phyloP scores from a whole-genome alignment of 2,113 vertebrate species.

The Asarcornis scutulata region DNA sequence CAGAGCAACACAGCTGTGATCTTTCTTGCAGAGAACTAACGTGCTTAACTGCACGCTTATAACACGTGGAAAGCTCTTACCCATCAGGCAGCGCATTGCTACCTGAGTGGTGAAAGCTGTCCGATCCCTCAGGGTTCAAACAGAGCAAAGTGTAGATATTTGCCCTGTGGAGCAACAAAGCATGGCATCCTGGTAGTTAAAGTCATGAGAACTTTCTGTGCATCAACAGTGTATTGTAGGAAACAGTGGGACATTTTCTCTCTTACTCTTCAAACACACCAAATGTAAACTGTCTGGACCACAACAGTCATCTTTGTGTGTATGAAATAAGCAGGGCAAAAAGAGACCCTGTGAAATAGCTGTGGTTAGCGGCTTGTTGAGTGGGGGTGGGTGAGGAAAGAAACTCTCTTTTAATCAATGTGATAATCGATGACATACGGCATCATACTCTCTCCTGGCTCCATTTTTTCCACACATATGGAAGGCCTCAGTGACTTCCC shows the following conservation, averaged over 20 bases:
- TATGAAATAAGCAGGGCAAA: slow-evolving; percentile 76
- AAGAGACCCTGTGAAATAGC: slow-evolving; percentile 77
- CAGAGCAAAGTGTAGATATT: not conserved
- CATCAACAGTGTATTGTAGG: not conserved
- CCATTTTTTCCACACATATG: slow-evolving; percentile 52
- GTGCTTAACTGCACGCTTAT: not conserved
- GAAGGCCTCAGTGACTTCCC: not conserved
- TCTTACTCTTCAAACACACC: slow-evolving; percentile 56
- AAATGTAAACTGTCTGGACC: slow-evolving; percentile 80
- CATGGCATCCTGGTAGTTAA: not conserved
- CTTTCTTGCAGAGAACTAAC: not conserved
- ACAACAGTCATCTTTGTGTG: slow-evolving; percentile 73
- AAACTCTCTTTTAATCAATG: slow-evolving; percentile 87
- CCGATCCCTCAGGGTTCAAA: rapidly evolving
- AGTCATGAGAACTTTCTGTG: slow-evolving; percentile 31
- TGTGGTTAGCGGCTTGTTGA: slow-evolving; percentile 83
- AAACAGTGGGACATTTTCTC: slow-evolving; percentile 47
- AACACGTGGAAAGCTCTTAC: not conserved
- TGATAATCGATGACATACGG: slow-evolving; percentile 84
- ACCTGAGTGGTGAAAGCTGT: not conserved
- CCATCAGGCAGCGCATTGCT: not conserved
- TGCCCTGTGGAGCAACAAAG: rapidly evolving
- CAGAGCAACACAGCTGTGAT: not conserved
- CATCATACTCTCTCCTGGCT: slow-evolving; percentile 62
- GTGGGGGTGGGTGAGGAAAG: slow-evolving; percentile 65